Percentiles rank a stretch among this genome's conserved stretches.
phyloP scores from a whole-genome alignment of 2,888 invertebrate genomes.

The Drosophila kambysellisi region DNA sequence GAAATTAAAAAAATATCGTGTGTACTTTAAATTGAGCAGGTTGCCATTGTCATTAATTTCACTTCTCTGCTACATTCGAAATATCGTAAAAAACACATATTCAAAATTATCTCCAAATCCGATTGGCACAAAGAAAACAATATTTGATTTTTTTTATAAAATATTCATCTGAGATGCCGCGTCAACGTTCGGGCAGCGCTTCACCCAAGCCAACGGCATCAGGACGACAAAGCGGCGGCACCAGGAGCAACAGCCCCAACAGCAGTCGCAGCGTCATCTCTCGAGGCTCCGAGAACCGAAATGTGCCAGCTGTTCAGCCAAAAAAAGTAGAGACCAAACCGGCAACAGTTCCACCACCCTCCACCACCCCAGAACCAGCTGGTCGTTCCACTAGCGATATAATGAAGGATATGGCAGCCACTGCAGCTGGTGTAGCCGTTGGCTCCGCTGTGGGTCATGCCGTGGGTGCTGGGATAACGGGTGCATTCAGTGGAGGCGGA shows the following conservation, averaged over 20 bases:
- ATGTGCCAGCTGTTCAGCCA: conserved; percentile 49
- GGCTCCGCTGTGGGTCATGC: conserved; percentile 73
- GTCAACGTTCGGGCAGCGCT: conserved; percentile 55
- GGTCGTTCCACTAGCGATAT: conserved; percentile 54
- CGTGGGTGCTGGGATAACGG: conserved; percentile 67
- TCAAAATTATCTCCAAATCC: conserved; percentile 44
- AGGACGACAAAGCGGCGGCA: conserved; percentile 9
- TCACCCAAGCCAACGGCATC: conserved; percentile 14
- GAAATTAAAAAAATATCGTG: conserved; percentile 4
- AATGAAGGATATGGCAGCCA: conserved; percentile 72
- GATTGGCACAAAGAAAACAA: conserved; percentile 13
- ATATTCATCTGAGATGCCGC: conserved; percentile 50
- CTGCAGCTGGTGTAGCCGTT: conserved; percentile 70
- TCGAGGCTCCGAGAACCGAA: conserved; percentile 19
- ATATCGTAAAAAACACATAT: not conserved
- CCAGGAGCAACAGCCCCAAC: conserved; percentile 24
- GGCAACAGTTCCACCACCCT: conserved; percentile 19
- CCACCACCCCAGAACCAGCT: conserved; percentile 22
- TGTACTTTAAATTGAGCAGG: conserved; percentile 30
- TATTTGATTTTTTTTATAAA: conserved; percentile 15
- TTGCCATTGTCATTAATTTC: conserved; percentile 25
- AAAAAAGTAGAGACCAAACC: conserved; percentile 45
- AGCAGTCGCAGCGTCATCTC: conserved; percentile 18
- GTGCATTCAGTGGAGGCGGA: conserved; percentile 59
- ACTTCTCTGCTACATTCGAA: conserved; percentile 1